Evolutionary conservation across 2,113 vertebrate species (phyloP).

Genomic region (Anarhynchus alexandrinus): DNA sequence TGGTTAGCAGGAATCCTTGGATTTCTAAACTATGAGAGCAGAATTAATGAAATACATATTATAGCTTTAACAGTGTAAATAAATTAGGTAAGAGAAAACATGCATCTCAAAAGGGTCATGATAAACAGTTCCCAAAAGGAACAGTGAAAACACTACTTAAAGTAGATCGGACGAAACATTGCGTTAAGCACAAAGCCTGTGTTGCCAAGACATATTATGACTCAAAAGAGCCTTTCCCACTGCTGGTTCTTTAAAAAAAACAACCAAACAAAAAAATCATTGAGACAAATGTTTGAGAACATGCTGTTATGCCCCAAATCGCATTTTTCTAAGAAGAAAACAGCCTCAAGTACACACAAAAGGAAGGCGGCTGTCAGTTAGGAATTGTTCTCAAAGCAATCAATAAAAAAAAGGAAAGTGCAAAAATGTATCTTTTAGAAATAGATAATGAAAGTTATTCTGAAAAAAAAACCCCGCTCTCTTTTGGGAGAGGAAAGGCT

Average conservation of each 20-base stretch:
- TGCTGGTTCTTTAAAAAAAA: neutral
- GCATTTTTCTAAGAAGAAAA: neutral
- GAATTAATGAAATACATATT: neutral
- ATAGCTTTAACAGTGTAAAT: neutral
- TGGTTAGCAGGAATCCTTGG: neutral
- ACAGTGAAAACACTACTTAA: neutral
- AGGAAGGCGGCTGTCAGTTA: neutral
- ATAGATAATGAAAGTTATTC: neutral
- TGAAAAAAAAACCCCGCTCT: neutral
- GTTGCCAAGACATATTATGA: neutral
- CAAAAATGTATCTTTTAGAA: neutral
- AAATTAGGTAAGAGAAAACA: neutral
- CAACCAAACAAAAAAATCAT: neutral
- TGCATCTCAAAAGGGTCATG: neutral
- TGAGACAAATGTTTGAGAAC: neutral
- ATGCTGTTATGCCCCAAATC: neutral
- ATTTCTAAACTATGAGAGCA: neutral
- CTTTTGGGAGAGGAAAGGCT: neutral
- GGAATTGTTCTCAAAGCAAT: neutral
- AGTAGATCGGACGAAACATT: neutral
- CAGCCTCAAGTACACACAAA: neutral
- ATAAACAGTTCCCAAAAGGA: neutral
- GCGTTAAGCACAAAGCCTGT: neutral
- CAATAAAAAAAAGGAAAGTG: neutral
- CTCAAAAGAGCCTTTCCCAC: neutral